These are phyloP conservation scores for Drosophila kepulauana DNA, from an alignment of 1,140 invertebrate species.

Conservation along the genomic window DNA sequence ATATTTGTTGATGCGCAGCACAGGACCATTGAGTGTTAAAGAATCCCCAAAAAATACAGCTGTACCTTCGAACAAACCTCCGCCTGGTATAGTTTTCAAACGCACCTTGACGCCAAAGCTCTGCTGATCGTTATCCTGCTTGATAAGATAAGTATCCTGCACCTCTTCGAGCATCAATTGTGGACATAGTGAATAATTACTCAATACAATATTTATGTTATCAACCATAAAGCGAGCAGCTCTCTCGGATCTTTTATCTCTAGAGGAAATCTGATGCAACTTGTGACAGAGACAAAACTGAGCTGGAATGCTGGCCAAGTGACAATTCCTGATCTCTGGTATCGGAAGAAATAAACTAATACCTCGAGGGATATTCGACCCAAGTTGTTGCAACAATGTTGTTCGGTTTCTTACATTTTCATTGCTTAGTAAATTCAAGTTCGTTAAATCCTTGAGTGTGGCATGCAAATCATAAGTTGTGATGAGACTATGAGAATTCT, in stretches of 20 bases:
- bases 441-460: slow-evolving; percentile 87
- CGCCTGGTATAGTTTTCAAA: slow-evolving; percentile 26
- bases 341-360: slow-evolving; percentile 91
- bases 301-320: slow-evolving; percentile 15
- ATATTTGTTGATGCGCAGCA: slow-evolving; percentile 44
- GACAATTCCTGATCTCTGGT: slow-evolving; percentile 84
- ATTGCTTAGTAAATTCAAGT: slow-evolving; percentile 78
- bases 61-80: slow-evolving; percentile 39
- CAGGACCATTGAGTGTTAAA: slow-evolving; percentile 24
- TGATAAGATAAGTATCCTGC: slow-evolving; percentile 86
- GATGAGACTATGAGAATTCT: slow-evolving; percentile 90
- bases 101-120: slow-evolving; percentile 30
- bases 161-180: slow-evolving; percentile 7
- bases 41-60: neutral
- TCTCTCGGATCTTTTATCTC: neutral
- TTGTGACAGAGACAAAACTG: slow-evolving; percentile 46
- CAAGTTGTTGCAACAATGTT: neutral
- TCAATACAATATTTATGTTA: slow-evolving; percentile 33
- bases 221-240: slow-evolving; percentile 43
- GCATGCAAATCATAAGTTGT: slow-evolving; percentile 93
- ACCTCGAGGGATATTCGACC: slow-evolving; percentile 84
- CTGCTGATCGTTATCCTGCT: neutral
- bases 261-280: slow-evolving; percentile 1
- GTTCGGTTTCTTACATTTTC: slow-evolving; percentile 47
- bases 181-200: slow-evolving; percentile 20